phyloP scores from a whole-genome alignment of 2,888 invertebrate genomes.

The Zeuzera pyrina region DNA sequence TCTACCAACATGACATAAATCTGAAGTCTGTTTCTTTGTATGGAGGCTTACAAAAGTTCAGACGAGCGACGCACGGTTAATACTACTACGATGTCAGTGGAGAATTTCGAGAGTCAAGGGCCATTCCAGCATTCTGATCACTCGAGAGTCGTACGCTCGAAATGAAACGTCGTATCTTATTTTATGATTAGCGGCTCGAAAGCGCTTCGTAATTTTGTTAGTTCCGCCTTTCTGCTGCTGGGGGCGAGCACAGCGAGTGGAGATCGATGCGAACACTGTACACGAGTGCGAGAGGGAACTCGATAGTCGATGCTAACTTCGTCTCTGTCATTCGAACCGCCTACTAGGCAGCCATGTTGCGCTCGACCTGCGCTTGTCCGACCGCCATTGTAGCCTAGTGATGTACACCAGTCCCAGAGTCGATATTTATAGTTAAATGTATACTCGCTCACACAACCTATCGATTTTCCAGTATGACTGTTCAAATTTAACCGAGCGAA shows the following conservation, averaged over 20 bases:
- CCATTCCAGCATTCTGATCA: constrained; percentile 69
- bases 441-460: too few relatives aligned
- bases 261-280: constrained; percentile 69
- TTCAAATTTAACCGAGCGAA: too few relatives aligned
- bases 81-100: constrained; percentile 60
- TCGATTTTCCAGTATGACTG: too few relatives aligned
- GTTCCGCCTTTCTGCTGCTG: constrained; percentile 74
- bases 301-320: constrained; percentile 36
- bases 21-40: constrained; percentile 33
- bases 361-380: constrained; percentile 72
- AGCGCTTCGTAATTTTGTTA: constrained; percentile 74
- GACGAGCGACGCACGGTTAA: constrained; percentile 46
- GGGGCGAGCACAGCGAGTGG: constrained; percentile 68
- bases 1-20: constrained; percentile 28
- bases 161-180: constrained; percentile 75
- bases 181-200: constrained; percentile 74
- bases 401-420: constrained; percentile 43
- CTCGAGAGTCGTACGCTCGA: constrained; percentile 70
- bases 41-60: constrained; percentile 42
- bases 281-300: constrained; percentile 57
- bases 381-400: constrained; percentile 71
- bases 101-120: constrained; percentile 72
- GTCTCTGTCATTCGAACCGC: constrained; percentile 65
- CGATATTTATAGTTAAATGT: too few relatives aligned
- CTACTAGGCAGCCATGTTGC: constrained; percentile 73